phyloP scores from a whole-genome alignment of 2,888 invertebrate genomes.

The Junonia oenone region DNA sequence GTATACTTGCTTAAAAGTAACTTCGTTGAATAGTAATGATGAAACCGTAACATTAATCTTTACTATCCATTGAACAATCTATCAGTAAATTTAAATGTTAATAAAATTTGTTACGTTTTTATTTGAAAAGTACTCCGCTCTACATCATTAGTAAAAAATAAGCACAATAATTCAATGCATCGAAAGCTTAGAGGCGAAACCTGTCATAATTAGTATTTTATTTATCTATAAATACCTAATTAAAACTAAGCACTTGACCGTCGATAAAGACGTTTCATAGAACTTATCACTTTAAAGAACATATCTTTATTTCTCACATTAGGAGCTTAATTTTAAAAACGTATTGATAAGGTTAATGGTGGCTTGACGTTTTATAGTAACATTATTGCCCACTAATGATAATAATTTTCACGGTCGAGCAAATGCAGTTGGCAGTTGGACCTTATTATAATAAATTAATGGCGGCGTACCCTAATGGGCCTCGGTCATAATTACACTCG shows the following conservation, averaged over 20 bases:
- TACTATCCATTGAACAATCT: too few species aligned
- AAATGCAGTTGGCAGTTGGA: conserved; percentile 65
- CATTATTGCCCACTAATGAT: conserved; percentile 59
- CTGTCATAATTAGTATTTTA: conserved; percentile 2
- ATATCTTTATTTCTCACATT: conserved; percentile 7
- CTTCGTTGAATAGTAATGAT: too few species aligned
- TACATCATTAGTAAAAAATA: background rate
- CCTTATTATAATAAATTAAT: conserved; percentile 75
- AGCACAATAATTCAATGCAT: background rate
- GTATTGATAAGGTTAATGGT: conserved; percentile 47
- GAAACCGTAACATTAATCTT: too few species aligned
- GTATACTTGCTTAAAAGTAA: too few species aligned
- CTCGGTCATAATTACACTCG: conserved; percentile 58
- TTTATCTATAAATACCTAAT: background rate
- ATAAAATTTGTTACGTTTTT: too few species aligned
- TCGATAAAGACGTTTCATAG: background rate
- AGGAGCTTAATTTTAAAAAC: conserved; percentile 35
- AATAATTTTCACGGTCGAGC: conserved; percentile 71
- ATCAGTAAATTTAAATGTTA: too few species aligned
- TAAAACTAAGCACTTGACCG: background rate
- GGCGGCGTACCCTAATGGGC: conserved; percentile 63
- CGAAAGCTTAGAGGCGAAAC: background rate
- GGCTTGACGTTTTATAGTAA: conserved; percentile 33
- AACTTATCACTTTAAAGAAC: conserved; percentile 2
- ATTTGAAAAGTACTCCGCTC: too few species aligned